These are phyloP conservation scores for Crotalus tigris DNA, from an alignment of 2,113 vertebrate genomes.

Conservation along the genomic window DNA sequence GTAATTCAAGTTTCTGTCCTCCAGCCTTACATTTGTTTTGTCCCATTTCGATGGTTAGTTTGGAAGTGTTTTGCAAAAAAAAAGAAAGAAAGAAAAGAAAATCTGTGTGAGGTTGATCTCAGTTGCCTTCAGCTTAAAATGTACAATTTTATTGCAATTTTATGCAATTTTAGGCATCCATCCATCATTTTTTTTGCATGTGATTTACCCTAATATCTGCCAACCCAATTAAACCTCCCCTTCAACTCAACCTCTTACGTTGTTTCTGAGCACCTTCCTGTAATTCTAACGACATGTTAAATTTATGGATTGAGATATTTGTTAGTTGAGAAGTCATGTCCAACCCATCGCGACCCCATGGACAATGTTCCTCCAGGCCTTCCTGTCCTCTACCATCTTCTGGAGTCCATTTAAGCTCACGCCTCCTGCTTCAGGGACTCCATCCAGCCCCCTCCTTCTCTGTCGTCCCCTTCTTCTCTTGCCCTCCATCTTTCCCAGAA, in stretches of 20 bases:
- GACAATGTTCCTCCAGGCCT: no score
- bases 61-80: background rate
- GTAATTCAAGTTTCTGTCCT: background rate
- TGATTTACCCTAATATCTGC: background rate
- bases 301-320: background rate
- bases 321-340: no score
- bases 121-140: background rate
- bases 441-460: no score
- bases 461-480: no score
- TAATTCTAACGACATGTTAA: background rate
- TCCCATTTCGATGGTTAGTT: background rate
- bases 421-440: no score
- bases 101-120: background rate
- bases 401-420: no score
- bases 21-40: background rate
- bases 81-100: background rate
- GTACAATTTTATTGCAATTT: background rate
- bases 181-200: background rate
- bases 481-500: no score
- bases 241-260: background rate
- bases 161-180: background rate
- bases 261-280: background rate
- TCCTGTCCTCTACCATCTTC: no score
- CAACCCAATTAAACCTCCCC: background rate
- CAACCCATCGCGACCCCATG: no score